Base-by-base conservation (phyloP, 2,888 invertebrate species). In the Phalera bucephala region DNA sequence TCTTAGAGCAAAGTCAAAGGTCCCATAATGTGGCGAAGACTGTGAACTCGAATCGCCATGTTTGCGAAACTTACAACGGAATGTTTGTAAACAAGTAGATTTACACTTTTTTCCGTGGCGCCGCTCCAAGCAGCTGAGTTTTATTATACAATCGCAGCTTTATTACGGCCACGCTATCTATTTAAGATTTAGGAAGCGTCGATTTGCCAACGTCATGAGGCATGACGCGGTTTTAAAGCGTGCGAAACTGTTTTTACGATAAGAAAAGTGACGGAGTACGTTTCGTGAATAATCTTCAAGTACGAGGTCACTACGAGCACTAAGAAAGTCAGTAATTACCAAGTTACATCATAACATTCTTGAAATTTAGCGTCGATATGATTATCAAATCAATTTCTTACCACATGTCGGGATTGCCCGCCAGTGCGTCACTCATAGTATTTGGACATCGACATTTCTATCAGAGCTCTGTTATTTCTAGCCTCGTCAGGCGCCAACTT, bases 41-140 rank as follows among this genome's bases (percentile, higher is more conserved):
- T 61, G n/a, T n/a, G 59, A 64, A 64, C 60, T 59, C 55, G 39
- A 43, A 43, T 33, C 17, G 38, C 40, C 33, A 48, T 45, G 39
- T 43, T 47, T 43, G 42, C 45, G 52, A 62, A 68, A 64, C 44
- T 58, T 58, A 50, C 58, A 52, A 58, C 55, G 52, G 52, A 58
- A 66, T 83, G 76, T 82, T 82, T 80, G 80, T 84, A 84, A 85
- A 85, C 80, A 86, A 64, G 61, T 65, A 65, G 51, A 63, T 65
- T 76, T 72, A 70, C 67, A 65, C 64, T 65, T 72, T 76, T 79
- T 80, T 71, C 64, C 63, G 63, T 63, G 63, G 66, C 73, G 60
- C 52, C 52, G 60, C 67, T 68, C 66, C 64, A 64, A 72, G 65
- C 80, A 78, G 77, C 76, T 79, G 79, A 50, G 55, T 72, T 79